Conservation (phyloP, 2,797 vertebrate genomes). For the Silurus aristotelis region DNA sequence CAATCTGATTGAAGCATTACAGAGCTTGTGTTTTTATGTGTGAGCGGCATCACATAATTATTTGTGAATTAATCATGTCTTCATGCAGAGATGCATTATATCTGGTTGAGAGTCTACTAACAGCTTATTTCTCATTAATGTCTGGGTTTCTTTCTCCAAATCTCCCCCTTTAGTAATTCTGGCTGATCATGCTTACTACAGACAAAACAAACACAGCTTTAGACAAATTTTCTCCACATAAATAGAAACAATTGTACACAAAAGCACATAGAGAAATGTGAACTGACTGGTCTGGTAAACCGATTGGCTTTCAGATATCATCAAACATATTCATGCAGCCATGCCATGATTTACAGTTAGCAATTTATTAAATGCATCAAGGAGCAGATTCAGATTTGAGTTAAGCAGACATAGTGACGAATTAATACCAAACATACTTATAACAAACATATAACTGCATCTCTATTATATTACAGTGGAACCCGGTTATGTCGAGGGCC, state of each 20-base stretch:
- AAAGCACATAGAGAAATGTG: background rate
- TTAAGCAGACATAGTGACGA: background rate
- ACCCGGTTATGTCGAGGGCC: too few species aligned
- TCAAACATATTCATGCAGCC: background rate
- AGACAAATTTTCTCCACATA: too few species aligned
- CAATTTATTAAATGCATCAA: constrained; percentile 1
- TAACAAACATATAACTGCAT: background rate
- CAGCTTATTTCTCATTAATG: constrained; percentile 6
- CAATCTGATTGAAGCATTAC: constrained; percentile 19
- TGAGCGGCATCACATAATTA: constrained; percentile 34
- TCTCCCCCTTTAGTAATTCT: background rate
- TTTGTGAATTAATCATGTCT: constrained; percentile 40
- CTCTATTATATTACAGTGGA: background rate
- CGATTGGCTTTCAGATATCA: background rate
- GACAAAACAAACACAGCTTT: background rate
- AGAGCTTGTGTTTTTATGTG: constrained; percentile 28
- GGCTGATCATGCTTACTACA: background rate
- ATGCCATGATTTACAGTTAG: background rate
- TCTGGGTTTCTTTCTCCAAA: background rate
- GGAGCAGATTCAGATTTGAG: background rate
- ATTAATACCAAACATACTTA: background rate
- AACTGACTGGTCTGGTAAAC: background rate
- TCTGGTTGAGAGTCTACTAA: constrained; percentile 25
- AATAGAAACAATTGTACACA: constrained; percentile 7
- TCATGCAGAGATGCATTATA: constrained; percentile 20